Evolutionary conservation across 2,888 invertebrate genomes (phyloP).

Genomic region (Cyaniris semiargus): DNA sequence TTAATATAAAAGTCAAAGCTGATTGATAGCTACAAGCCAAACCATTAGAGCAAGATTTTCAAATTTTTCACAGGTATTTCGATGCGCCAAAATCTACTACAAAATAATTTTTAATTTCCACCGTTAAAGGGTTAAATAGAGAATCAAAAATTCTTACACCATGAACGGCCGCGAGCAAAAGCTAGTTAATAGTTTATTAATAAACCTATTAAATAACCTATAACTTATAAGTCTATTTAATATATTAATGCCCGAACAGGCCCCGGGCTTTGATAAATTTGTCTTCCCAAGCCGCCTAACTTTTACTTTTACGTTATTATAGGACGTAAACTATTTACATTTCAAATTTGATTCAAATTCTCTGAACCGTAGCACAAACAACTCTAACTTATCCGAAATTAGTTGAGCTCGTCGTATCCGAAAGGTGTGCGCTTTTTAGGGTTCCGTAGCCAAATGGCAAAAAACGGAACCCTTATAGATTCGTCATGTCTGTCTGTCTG

Average conservation of each 20-base stretch:
- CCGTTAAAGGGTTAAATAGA: background rate
- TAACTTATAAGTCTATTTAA: background rate
- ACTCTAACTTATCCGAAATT: background rate
- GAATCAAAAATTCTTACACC: background rate
- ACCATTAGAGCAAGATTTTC: too few species aligned
- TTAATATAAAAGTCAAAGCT: too few species aligned
- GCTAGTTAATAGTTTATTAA: too few species aligned
- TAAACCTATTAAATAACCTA: too few species aligned
- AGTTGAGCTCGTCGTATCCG: background rate
- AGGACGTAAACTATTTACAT: conserved; percentile 10
- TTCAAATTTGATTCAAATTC: background rate
- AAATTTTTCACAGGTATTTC: too few species aligned
- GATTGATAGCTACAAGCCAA: too few species aligned
- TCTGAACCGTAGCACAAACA: background rate
- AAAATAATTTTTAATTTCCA: too few species aligned
- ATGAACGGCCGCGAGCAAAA: too few species aligned
- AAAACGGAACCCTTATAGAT: too few species aligned
- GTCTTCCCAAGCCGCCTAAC: background rate
- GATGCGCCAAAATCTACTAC: too few species aligned
- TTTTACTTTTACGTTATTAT: conserved; percentile 11
- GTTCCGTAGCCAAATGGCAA: too few species aligned
- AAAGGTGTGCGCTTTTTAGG: background rate
- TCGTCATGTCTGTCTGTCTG: too few species aligned
- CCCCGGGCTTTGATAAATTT: background rate
- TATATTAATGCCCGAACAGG: background rate